Conservation (phyloP, 2,113 vertebrate genomes). For the Ceuthmochares aereus region DNA sequence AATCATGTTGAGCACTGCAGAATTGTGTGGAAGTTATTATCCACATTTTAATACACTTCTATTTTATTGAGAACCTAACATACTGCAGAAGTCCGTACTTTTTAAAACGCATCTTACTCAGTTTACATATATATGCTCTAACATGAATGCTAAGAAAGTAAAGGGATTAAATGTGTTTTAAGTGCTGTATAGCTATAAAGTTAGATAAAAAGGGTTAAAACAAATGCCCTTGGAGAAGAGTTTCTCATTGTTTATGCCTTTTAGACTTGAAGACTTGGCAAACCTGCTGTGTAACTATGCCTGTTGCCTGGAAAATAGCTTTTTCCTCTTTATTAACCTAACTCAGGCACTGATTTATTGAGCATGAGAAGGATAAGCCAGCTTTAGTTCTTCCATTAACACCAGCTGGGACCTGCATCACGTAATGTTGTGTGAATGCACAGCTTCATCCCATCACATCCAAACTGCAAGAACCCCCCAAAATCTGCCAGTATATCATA, state of each 20-base stretch:
- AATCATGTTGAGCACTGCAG: not conserved
- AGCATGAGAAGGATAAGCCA: conserved; percentile 12
- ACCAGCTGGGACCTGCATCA: conserved; percentile 18
- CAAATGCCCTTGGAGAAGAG: not conserved
- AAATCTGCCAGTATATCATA: not conserved
- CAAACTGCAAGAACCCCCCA: not conserved
- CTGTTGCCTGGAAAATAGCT: conserved; percentile 19
- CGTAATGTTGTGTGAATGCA: not conserved
- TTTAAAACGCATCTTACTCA: not conserved
- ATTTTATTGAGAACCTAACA: not conserved
- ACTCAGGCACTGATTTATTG: conserved; percentile 33
- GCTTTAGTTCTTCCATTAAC: conserved; percentile 48
- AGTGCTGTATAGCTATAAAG: not conserved
- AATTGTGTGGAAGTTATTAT: not conserved
- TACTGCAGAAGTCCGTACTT: not conserved
- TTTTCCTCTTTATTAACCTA: conserved; percentile 23
- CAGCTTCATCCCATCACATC: not conserved
- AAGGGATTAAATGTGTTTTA: not conserved
- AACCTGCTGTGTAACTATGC: not conserved
- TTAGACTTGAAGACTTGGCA: conserved; percentile 4
- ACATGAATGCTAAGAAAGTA: not conserved
- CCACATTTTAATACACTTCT: not conserved
- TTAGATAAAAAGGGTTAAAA: conserved; percentile 18
- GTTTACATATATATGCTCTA: not conserved
- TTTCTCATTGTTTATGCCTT: conserved; percentile 1